phyloP scores from a whole-genome alignment of 2,113 vertebrate species.

The Plecturocebus donacophilus region DNA sequence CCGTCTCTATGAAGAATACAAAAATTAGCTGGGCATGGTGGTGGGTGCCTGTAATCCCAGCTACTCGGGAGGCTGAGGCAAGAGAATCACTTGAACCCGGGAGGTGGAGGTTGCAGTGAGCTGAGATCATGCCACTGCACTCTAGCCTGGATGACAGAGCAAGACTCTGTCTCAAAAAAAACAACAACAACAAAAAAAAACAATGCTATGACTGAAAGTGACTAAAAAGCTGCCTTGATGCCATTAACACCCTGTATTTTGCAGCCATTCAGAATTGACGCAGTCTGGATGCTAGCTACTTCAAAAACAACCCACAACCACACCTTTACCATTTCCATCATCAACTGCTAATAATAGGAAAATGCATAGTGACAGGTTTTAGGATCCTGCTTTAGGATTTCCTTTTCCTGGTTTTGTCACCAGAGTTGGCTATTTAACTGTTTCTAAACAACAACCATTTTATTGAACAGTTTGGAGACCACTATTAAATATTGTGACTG shows the following conservation, averaged over 20 bases:
- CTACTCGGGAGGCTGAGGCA: background rate
- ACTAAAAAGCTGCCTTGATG: background rate
- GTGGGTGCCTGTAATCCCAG: no score
- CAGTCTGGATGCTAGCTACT: background rate
- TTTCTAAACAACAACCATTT: background rate
- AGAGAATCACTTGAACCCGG: background rate
- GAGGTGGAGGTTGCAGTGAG: background rate
- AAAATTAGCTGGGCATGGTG: background rate
- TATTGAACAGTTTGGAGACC: background rate
- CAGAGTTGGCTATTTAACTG: background rate
- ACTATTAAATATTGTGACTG: background rate
- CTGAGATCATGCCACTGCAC: background rate
- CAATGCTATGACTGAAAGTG: background rate
- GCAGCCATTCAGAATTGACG: background rate
- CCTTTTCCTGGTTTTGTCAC: background rate
- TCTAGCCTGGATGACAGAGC: background rate
- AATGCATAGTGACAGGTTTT: background rate
- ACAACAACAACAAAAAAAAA: background rate
- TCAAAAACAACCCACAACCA: background rate
- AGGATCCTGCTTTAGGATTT: background rate
- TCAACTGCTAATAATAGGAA: no score
- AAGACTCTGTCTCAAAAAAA: background rate
- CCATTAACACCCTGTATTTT: background rate
- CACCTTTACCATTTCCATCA: background rate
- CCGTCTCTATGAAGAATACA: background rate